A percentile compares a stretch with the other conserved stretches of the same genome.
Conservation (phyloP, 2,797 vertebrate species). For the Spheniscus humboldti region DNA sequence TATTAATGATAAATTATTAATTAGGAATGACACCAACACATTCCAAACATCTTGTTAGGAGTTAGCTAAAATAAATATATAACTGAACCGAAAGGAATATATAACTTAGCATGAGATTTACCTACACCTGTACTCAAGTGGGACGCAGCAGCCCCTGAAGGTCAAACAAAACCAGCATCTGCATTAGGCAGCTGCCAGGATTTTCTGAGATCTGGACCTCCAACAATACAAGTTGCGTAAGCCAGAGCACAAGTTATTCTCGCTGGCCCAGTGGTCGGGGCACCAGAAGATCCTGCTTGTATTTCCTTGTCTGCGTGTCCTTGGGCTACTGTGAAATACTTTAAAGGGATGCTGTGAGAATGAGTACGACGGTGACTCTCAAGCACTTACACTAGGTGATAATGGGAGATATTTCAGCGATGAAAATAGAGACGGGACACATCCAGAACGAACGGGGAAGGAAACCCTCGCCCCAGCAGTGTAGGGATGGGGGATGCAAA, state of each 20-base stretch:
- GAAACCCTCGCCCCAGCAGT: background rate
- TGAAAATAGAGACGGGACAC: background rate
- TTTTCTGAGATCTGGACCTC: background rate
- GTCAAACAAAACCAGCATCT: background rate
- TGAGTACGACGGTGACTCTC: background rate
- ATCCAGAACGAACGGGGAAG: background rate
- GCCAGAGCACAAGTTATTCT: conserved; percentile 33
- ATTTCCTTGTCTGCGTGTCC: conserved; percentile 34
- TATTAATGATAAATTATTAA: background rate
- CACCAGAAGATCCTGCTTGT: conserved; percentile 18
- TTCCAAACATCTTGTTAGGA: background rate
- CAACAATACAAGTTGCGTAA: background rate
- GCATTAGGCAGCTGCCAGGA: background rate
- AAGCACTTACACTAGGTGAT: background rate
- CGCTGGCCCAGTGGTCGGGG: conserved; percentile 6
- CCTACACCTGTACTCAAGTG: background rate
- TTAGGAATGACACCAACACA: background rate
- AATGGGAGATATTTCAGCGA: background rate
- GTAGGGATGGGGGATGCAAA: background rate
- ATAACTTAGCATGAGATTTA: background rate
- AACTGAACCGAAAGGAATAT: background rate
- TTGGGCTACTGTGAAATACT: conserved; percentile 20
- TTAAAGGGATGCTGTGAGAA: conserved; percentile 21
- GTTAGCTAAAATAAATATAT: background rate
- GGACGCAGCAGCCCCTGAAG: background rate